A percentile compares a stretch with the other conserved stretches of the same genome.
phyloP scores from a whole-genome alignment of 1,140 invertebrate species.

The Cotesia typhae region DNA sequence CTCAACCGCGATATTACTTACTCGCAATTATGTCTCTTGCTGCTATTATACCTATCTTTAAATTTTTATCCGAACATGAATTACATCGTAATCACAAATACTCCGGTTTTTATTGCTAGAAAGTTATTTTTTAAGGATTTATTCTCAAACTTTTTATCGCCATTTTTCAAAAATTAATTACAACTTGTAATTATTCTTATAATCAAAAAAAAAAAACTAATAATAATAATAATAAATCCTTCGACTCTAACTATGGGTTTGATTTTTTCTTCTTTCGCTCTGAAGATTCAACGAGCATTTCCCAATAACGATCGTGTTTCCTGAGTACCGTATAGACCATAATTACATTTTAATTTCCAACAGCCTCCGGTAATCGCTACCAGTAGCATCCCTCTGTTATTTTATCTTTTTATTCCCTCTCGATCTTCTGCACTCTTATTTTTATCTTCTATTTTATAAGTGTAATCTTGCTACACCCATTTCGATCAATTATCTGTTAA shows the following conservation, averaged over 20 bases:
- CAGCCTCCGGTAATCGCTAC: constrained; percentile 34
- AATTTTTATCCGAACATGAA: background rate
- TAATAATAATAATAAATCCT: too few relatives aligned
- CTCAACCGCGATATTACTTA: background rate
- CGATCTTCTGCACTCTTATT: background rate
- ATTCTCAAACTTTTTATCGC: too few relatives aligned
- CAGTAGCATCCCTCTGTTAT: constrained; percentile 3
- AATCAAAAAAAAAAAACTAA: too few relatives aligned
- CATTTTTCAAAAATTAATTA: too few relatives aligned
- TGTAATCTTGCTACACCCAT: background rate
- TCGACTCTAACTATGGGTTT: too few relatives aligned
- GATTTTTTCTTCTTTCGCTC: too few relatives aligned
- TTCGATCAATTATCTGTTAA: too few relatives aligned
- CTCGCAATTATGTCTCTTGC: constrained; percentile 10
- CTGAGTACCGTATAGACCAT: constrained; percentile 32
- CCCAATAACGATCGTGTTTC: constrained; percentile 44
- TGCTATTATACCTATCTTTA: background rate
- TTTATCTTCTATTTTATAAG: too few relatives aligned
- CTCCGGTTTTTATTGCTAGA: too few relatives aligned
- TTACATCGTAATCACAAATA: too few relatives aligned
- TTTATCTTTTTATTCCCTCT: constrained; percentile 18
- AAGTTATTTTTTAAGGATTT: too few relatives aligned
- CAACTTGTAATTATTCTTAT: too few relatives aligned
- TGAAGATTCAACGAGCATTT: constrained; percentile 35
- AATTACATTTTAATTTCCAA: constrained; percentile 47